Conservation (phyloP, 53 echinoderm and acorn worm species). For the Antedon mediterranea region DNA sequence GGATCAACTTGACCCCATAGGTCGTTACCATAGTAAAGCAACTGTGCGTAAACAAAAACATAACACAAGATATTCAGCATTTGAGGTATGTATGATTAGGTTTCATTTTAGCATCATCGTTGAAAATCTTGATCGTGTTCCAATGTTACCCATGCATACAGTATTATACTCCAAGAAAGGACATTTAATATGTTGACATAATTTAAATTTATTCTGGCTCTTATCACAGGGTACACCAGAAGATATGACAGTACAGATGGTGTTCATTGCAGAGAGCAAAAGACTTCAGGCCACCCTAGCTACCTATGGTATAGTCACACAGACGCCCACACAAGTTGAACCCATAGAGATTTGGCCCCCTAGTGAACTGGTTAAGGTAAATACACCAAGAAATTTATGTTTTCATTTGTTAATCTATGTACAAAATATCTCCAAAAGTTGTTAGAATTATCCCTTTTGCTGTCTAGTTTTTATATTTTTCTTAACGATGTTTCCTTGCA, state of each 20-base stretch:
- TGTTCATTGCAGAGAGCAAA: constrained; percentile 83
- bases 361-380: constrained; percentile 74
- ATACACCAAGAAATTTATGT: no score
- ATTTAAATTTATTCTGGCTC: neutral
- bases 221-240: constrained; percentile 38
- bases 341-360: constrained; percentile 99
- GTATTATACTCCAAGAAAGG: no score
- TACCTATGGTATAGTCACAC: constrained; percentile 87
- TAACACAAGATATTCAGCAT: constrained; percentile 78
- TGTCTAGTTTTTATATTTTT: neutral
- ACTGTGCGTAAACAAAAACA: constrained; percentile 32
- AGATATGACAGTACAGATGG: constrained; percentile 95
- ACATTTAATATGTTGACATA: no score
- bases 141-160: no score
- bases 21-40: constrained; percentile 35
- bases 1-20: constrained; percentile 73
- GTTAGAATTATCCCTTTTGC: neutral
- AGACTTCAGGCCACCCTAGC: constrained; percentile 75
- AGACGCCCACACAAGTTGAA: constrained; percentile 90
- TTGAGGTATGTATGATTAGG: no score
- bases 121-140: no score
- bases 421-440: no score
- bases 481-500: neutral
- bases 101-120: no score
- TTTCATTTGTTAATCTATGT: no score